These are phyloP conservation scores for Typhlichthys subterraneus DNA, from an alignment of 2,797 vertebrate species.

Conservation along the genomic window DNA sequence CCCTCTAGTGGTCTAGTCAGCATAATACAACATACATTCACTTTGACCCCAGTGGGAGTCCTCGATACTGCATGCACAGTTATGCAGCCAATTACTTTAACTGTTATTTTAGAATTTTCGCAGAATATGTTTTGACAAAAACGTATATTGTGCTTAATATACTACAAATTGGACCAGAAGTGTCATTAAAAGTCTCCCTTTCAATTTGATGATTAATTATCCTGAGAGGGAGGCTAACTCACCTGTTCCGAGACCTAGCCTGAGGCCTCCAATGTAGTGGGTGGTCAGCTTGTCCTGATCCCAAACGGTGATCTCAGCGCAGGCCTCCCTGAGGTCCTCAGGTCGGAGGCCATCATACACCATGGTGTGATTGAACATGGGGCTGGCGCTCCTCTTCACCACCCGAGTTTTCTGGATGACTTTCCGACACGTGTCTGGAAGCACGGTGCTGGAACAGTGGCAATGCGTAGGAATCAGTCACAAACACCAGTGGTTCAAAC, in stretches of 20 bases:
- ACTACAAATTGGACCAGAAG: not conserved
- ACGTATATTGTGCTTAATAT: too few relatives aligned
- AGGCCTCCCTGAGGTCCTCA: slow-evolving; percentile 88
- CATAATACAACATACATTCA: too few relatives aligned
- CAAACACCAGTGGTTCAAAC: not conserved
- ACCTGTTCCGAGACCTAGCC: slow-evolving; percentile 92
- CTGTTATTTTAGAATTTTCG: too few relatives aligned
- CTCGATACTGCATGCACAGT: too few relatives aligned
- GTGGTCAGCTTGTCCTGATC: slow-evolving; percentile 88
- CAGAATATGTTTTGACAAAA: too few relatives aligned
- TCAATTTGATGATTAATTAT: not conserved
- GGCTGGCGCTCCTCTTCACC: slow-evolving; percentile 84
- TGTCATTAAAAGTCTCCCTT: not conserved
- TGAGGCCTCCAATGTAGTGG: slow-evolving; percentile 89
- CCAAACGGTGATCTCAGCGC: slow-evolving; percentile 93
- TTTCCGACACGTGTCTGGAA: slow-evolving; percentile 88
- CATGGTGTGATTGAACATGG: slow-evolving; percentile 95
- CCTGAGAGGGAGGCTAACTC: slow-evolving; percentile 2
- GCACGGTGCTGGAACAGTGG: slow-evolving; percentile 79
- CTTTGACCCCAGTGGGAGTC: too few relatives aligned
- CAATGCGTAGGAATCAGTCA: not conserved
- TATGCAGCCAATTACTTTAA: too few relatives aligned
- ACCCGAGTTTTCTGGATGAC: slow-evolving; percentile 89
- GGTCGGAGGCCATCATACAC: slow-evolving; percentile 88
- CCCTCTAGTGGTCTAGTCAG: too few relatives aligned